phyloP scores from a whole-genome alignment of 2,113 vertebrate species.

The Cygnus buccinator region DNA sequence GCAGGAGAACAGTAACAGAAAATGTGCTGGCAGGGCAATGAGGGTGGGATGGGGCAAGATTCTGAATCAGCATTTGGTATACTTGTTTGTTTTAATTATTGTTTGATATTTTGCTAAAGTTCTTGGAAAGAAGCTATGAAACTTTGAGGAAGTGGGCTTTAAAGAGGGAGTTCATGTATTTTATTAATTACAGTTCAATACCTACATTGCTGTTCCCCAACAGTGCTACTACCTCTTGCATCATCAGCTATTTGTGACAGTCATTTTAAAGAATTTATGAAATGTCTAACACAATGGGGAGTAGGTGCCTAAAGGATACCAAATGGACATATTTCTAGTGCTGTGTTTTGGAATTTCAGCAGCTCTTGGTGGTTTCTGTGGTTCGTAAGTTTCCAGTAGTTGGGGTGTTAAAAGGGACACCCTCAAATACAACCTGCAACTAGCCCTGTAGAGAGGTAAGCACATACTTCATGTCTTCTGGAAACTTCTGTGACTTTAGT shows the following conservation, averaged over 20 bases:
- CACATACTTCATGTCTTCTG: fast-evolving
- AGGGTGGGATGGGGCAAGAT: neutral
- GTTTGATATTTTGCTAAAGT: neutral
- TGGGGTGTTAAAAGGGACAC: fast-evolving
- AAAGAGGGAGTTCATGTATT: neutral
- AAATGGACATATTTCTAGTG: neutral
- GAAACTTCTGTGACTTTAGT: neutral
- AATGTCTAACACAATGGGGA: neutral
- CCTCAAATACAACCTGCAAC: neutral
- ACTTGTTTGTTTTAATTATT: neutral
- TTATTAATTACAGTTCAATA: neutral
- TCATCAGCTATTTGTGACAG: neutral
- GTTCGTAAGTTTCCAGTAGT: neutral
- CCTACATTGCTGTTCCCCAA: neutral
- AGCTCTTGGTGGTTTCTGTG: neutral
- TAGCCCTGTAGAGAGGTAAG: neutral
- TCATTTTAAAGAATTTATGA: neutral
- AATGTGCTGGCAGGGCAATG: neutral
- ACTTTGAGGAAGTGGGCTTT: neutral
- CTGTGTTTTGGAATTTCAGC: neutral
- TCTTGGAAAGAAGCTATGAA: neutral
- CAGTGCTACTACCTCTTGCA: neutral
- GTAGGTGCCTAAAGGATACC: neutral
- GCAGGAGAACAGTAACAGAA: neutral
- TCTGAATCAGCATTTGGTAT: neutral